Conservation (phyloP, 2,888 invertebrate species). For the Cheilosia scutellata region DNA sequence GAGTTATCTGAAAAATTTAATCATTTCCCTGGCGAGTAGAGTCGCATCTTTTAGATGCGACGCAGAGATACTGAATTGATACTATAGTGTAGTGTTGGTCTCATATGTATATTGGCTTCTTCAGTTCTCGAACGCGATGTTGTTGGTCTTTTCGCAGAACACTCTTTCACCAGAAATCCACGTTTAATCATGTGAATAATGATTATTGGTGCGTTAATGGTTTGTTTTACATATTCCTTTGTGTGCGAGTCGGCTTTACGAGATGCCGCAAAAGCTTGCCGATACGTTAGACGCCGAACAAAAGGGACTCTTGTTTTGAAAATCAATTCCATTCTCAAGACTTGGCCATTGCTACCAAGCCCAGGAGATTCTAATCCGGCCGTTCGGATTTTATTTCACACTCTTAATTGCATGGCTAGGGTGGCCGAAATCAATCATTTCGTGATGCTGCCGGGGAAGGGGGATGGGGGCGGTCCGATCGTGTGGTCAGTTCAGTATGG, state of each 20-base stretch:
- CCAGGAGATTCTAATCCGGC: conserved; percentile 58
- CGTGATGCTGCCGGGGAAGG: not conserved
- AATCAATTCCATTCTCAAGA: conserved; percentile 66
- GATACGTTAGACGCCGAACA: conserved; percentile 23
- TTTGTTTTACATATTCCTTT: conserved; percentile 82
- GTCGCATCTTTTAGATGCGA: conserved; percentile 63
- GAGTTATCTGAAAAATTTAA: conserved; percentile 70
- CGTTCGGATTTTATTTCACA: conserved; percentile 73
- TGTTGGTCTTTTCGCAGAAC: conserved; percentile 51
- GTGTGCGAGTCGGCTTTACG: conserved; percentile 21
- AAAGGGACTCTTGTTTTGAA: conserved; percentile 32
- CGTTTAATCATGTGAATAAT: conserved; percentile 81
- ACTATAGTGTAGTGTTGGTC: conserved; percentile 16
- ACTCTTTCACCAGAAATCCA: conserved; percentile 70
- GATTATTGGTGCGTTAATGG: conserved; percentile 84
- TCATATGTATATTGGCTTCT: conserved; percentile 46
- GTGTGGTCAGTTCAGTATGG: conserved; percentile 1
- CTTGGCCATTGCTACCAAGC: conserved; percentile 36
- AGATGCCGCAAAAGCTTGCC: conserved; percentile 67
- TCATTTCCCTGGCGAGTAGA: conserved; percentile 41
- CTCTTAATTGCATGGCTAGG: conserved; percentile 74
- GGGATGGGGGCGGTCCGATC: not conserved
- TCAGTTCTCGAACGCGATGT: conserved; percentile 3
- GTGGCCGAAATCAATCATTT: conserved; percentile 76
- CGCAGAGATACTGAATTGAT: conserved; percentile 51